These are phyloP conservation scores for Upupa epops DNA, from an alignment of 2,113 vertebrate genomes.

Conservation along the genomic window DNA sequence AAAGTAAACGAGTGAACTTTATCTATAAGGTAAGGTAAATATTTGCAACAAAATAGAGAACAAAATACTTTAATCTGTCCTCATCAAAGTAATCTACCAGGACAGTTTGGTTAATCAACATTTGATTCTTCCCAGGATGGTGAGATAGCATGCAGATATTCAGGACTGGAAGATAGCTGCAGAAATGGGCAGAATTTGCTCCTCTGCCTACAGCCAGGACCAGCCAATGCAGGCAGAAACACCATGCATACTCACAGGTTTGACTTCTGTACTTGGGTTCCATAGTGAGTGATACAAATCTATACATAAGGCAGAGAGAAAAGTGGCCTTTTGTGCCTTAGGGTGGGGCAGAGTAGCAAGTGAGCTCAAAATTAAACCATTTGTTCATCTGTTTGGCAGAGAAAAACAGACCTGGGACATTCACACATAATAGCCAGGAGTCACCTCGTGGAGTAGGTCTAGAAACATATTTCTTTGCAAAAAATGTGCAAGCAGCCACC, in stretches of 20 bases:
- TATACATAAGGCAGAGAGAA: neutral
- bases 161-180: neutral
- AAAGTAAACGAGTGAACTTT: accelerated
- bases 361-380: neutral
- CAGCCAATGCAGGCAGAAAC: neutral
- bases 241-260: accelerated
- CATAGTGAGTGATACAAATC: neutral
- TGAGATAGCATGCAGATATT: neutral
- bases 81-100: neutral
- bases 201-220: neutral
- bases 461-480: neutral
- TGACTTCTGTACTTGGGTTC: neutral
- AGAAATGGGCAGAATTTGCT: neutral
- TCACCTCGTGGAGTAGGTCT: neutral
- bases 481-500: accelerated
- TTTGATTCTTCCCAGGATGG: neutral
- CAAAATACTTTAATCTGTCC: neutral
- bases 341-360: neutral
- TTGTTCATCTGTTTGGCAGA: neutral
- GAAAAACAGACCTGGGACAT: neutral
- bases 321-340: neutral
- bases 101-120: neutral
- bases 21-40: neutral
- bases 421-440: neutral
- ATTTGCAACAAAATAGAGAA: neutral